These are phyloP conservation scores for Heteromyza rotundicornis DNA, from an alignment of 2,888 invertebrate genomes.

Conservation along the genomic window DNA sequence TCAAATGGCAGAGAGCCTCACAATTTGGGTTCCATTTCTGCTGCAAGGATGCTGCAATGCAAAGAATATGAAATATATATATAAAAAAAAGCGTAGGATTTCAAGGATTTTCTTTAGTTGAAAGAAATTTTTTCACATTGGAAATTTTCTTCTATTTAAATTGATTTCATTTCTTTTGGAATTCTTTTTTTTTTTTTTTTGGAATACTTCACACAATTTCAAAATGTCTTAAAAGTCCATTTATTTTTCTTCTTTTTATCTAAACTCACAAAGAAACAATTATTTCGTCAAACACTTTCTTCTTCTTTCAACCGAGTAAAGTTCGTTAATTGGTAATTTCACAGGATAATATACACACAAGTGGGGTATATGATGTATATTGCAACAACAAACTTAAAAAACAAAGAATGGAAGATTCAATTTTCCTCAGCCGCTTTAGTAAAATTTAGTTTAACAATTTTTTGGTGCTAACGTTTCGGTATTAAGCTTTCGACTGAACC, in stretches of 20 bases:
- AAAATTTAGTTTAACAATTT: too few relatives aligned
- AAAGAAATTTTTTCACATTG: too few relatives aligned
- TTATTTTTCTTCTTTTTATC: not conserved
- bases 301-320: not conserved
- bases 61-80: too few relatives aligned
- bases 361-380: not conserved
- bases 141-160: too few relatives aligned
- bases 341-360: constrained; percentile 1
- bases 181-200: not conserved
- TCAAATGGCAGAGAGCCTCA: too few relatives aligned
- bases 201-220: constrained; percentile 6
- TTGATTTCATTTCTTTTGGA: too few relatives aligned
- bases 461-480: constrained; percentile 48
- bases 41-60: too few relatives aligned
- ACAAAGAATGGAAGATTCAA: constrained; percentile 14
- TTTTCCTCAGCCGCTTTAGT: not conserved
- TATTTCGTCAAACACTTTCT: constrained; percentile 10
- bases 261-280: constrained; percentile 24
- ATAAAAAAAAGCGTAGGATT: not conserved
- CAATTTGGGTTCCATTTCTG: too few relatives aligned
- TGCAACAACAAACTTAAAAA: not conserved
- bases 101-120: constrained; percentile 13
- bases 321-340: not conserved
- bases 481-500: constrained; percentile 60
- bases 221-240: not conserved